A percentile compares a stretch with the other conserved stretches of the same genome.
Evolutionary conservation across 2,113 vertebrate genomes (phyloP).

Genomic region (Macquaria ambigua): DNA sequence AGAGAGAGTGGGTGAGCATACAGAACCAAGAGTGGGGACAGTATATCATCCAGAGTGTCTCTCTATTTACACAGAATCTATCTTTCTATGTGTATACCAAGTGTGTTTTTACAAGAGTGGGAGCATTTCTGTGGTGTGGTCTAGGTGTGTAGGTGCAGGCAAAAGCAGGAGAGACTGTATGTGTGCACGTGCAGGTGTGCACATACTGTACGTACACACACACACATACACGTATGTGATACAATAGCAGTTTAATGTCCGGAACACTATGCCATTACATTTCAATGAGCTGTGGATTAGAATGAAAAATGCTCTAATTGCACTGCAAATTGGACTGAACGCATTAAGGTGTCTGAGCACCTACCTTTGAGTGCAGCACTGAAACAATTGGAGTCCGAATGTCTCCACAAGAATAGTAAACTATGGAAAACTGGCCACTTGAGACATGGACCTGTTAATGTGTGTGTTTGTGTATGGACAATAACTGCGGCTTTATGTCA

Average conservation of each 20-base stretch:
- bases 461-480: background rate
- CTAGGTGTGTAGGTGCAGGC: background rate
- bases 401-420: constrained; percentile 1
- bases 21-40: background rate
- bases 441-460: constrained; percentile 1
- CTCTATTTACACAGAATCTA: background rate
- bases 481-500: background rate
- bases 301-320: constrained; percentile 57
- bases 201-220: background rate
- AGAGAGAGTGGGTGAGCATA: background rate
- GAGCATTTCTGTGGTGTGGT: background rate
- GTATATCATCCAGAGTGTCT: background rate
- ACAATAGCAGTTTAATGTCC: constrained; percentile 13
- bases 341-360: background rate
- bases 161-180: background rate
- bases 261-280: constrained; percentile 2
- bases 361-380: background rate
- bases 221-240: background rate
- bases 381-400: background rate
- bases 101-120: constrained; percentile 7
- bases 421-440: constrained; percentile 1
- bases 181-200: background rate
- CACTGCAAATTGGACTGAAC: constrained; percentile 20
- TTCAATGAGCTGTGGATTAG: constrained; percentile 42
- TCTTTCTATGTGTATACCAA: background rate